Evolutionary conservation across 2,113 vertebrate species (phyloP), one percentile per base, ranked within the genome.

Genomic region (Indri indri): DNA sequence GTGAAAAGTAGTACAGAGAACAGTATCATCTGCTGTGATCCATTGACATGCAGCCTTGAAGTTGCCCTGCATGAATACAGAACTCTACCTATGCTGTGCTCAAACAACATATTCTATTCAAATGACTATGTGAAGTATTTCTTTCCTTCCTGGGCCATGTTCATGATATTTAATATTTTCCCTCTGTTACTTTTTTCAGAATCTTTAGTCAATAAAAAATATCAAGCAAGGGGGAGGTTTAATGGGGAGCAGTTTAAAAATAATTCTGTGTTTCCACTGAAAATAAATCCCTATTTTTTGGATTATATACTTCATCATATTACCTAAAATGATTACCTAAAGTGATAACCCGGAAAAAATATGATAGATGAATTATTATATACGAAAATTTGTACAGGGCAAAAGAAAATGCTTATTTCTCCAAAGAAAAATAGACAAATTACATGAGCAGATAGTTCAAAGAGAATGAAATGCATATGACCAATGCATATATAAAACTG

Each of bases 401-500:
- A 80, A 37, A 54, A 59, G 11, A 83, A 50, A 57, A 74, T 59
- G 37, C n/a, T 59, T 80, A 16, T 42, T 68, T 91, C 9, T 66
- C 12, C 30, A 65, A 14, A 91, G 61, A 79, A 89, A 94, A 88
- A 42, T 30, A 45, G n/a, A 40, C 66, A 81, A 37, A 88, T 97
- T 50, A 85, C 2, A 23, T 63, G 20, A 25, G 13, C 25, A 65
- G 3, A 54, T 59, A 17, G 25, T 74, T 45, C 63, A 77, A 71
- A 76, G 61, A 77, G 23, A 86, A 81, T n/a, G 25, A 73, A 94
- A 76, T 7, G 13, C 34, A 40, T 42, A 37, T 32, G 25, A 23
- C 3, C 23, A 42, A n/a, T 50, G 4, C 42, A 81, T 23, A 57
- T 76, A 52, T 50, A 86, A 66, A 93, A 79, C 52, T 16, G 5